These are phyloP conservation scores for Solea solea DNA, from an alignment of 2,113 vertebrate genomes.

Conservation along the genomic window DNA sequence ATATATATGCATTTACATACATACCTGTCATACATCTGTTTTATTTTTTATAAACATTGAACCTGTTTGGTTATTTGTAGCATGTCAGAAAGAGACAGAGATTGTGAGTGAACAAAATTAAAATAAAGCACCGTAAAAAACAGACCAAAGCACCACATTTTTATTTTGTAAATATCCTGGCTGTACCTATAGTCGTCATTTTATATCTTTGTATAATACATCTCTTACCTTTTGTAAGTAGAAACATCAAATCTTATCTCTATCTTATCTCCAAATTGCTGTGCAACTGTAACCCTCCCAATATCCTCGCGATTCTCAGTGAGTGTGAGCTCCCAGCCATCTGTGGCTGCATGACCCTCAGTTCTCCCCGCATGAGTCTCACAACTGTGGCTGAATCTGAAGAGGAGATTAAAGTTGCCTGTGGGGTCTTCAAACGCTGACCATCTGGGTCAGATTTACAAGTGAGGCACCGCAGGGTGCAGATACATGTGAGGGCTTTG, in stretches of 20 bases:
- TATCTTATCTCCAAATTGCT: slow-evolving; percentile 31
- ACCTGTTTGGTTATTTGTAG: no score
- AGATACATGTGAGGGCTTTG: slow-evolving; percentile 39
- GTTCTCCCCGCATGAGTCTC: slow-evolving; percentile 35
- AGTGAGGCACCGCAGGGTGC: slow-evolving; percentile 39
- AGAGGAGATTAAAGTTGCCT: slow-evolving; percentile 44
- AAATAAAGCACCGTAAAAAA: no score
- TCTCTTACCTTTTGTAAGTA: background rate
- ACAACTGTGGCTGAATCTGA: slow-evolving; percentile 34
- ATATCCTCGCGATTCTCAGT: slow-evolving; percentile 15
- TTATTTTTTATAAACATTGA: no score
- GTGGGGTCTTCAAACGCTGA: slow-evolving; percentile 44
- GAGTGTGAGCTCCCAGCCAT: slow-evolving; percentile 38
- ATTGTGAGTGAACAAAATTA: no score
- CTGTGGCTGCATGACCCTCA: slow-evolving; percentile 43
- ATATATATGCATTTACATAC: no score
- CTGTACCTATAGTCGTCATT: no score
- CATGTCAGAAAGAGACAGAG: no score
- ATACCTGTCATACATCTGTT: no score
- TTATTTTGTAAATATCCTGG: no score
- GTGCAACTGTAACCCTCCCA: slow-evolving; percentile 25
- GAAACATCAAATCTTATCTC: slow-evolving; percentile 39
- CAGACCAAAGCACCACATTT: no score
- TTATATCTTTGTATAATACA: no score
- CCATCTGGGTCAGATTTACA: slow-evolving; percentile 50